A percentile compares a stretch with the other conserved stretches of the same genome.
Conservation (phyloP, 2,797 vertebrate species). For the Scolopax rusticola region DNA sequence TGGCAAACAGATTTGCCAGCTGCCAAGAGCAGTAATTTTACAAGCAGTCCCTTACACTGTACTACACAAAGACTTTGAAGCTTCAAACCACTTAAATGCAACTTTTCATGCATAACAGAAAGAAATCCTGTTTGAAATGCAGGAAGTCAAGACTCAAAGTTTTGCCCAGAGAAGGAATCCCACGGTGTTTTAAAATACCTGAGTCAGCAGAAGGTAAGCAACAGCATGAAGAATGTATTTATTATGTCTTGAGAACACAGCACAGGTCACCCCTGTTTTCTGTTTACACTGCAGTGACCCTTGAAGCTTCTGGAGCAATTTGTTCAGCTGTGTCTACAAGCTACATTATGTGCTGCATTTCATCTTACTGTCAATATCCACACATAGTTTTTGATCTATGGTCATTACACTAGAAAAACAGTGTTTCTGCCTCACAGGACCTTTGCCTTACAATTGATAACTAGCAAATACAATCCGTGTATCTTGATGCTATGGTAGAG, state of each 20-base stretch:
- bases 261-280: conserved; percentile 52
- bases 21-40: background rate
- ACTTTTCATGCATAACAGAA: conserved; percentile 32
- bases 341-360: background rate
- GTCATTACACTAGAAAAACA: background rate
- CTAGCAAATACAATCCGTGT: background rate
- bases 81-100: background rate
- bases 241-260: conserved; percentile 68
- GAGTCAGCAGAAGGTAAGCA: conserved; percentile 69
- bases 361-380: background rate
- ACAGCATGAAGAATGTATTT: conserved; percentile 65
- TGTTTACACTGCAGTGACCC: conserved; percentile 73
- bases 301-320: conserved; percentile 66
- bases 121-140: conserved; percentile 15
- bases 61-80: background rate
- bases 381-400: background rate
- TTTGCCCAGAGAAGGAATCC: conserved; percentile 46
- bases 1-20: background rate
- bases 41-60: background rate
- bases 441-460: background rate
- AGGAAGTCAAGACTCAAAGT: conserved; percentile 50
- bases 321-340: conserved; percentile 77
- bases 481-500: background rate
- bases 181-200: conserved; percentile 39
- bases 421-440: background rate